Evolutionary conservation across 2,113 vertebrate species (phyloP).

Genomic region (Anser brachyrhynchus): DNA sequence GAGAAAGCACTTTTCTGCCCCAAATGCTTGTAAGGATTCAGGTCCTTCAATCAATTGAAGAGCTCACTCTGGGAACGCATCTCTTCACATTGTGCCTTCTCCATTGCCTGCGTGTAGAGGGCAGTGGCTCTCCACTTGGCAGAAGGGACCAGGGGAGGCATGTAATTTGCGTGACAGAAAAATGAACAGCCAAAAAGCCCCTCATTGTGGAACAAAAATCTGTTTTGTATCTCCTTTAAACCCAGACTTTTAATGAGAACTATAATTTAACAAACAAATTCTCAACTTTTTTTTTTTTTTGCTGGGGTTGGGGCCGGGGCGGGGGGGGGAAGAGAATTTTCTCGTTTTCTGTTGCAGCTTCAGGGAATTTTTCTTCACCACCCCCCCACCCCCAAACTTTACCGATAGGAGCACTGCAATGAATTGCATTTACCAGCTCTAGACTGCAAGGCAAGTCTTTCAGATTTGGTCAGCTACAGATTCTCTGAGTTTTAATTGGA

Average conservation of each 20-base stretch:
- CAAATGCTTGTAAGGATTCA: background rate
- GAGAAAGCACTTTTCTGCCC: background rate
- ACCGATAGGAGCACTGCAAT: background rate
- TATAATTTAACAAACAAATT: background rate
- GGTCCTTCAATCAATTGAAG: background rate
- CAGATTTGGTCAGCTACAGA: background rate
- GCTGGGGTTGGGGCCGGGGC: no score
- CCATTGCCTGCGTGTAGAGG: background rate
- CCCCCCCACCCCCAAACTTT: background rate
- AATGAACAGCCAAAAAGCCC: accelerated
- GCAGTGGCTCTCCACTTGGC: background rate
- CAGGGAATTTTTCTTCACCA: background rate
- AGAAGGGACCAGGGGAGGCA: background rate
- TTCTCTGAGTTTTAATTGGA: background rate
- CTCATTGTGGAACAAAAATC: accelerated
- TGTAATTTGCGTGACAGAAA: background rate
- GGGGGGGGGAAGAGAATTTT: background rate
- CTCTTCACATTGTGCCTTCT: background rate
- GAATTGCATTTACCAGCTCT: background rate
- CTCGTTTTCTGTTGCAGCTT: background rate
- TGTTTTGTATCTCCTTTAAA: background rate
- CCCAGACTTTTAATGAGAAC: background rate
- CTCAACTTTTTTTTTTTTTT: background rate
- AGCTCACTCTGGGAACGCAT: background rate
- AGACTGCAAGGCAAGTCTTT: background rate